Evolutionary conservation across 2,113 vertebrate genomes (phyloP).

Genomic region (Neodontobutis hainanensis): DNA sequence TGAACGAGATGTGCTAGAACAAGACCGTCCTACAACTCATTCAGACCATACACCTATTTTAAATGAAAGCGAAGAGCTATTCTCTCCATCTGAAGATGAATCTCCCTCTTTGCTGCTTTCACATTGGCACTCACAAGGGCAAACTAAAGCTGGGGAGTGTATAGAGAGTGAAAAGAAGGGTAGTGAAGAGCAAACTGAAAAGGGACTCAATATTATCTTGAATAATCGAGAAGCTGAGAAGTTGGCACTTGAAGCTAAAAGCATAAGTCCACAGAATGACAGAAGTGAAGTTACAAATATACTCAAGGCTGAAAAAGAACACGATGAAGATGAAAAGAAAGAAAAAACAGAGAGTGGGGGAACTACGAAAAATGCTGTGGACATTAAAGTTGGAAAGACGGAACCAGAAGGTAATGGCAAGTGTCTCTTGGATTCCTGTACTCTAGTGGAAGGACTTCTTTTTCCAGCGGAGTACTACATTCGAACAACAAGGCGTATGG

Average conservation of each 20-base stretch:
- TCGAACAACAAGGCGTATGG: conserved; percentile 71
- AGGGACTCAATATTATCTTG: not conserved
- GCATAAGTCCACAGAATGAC: not conserved
- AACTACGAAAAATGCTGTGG: not conserved
- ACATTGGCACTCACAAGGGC: conserved; percentile 52
- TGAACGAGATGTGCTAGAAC: not conserved
- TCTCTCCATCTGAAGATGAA: conserved; percentile 31
- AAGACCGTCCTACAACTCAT: not conserved
- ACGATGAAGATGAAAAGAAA: not conserved
- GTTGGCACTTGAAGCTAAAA: not conserved
- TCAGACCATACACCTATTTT: not conserved
- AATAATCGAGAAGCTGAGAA: not conserved
- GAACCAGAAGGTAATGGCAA: conserved; percentile 1
- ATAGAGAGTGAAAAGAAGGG: not conserved
- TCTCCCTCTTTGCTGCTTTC: conserved; percentile 60
- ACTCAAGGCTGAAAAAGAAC: not conserved
- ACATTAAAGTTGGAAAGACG: conserved; percentile 20
- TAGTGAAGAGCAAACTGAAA: not conserved
- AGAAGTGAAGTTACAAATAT: not conserved
- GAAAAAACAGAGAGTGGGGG: conserved; percentile 11
- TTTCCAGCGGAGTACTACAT: conserved; percentile 73
- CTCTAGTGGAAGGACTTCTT: conserved; percentile 65
- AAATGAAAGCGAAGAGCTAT: conserved; percentile 45
- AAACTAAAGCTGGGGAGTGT: not conserved
- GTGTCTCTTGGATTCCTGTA: conserved; percentile 57